Base-by-base conservation (phyloP, 2,113 vertebrate genomes). In the Trematomus loennbergii region DNA sequence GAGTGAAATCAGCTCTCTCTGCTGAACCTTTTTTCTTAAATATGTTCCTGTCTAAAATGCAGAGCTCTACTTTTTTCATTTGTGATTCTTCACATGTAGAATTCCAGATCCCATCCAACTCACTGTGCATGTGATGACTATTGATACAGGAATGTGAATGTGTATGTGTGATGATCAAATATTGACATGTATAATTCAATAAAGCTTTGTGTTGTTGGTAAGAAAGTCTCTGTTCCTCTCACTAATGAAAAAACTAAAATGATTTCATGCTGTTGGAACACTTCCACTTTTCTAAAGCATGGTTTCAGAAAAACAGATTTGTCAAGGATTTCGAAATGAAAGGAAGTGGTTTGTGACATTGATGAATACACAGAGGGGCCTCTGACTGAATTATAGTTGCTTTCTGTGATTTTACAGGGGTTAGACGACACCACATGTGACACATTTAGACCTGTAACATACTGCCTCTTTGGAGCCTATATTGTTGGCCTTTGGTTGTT, bases 1-100 rank as follows among this genome's bases (percentile, higher is more conserved):
- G 71, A 95, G 92, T 54, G 95, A 97, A 77, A 96, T 97, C 87
- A 96, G 96, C 87, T 96, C 94, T 25, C 90, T 96, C 57, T 97
- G 96, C 88, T 97, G 92, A 94, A 69, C 8, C 1, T 20, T 5
- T 0, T 59, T 57, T 72, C 16, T 69, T 76, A 11, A 46, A 60
- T 48, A 3, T 64, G 66, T 12, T 65, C 46, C 17, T 72, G 13
- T 69, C 64, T 58, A 18, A 61, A 40, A 18, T 64, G 50, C 45
- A 77, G 36, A 78, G 33, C 36, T 72, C 43, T 72, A 11, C 15
- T 76, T 20, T 50, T 63, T 71, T 69, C 6, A 36, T 40, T n/a
- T 71, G 33, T 70, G 11, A 71, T 65, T 48, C 4, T 49, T 59
- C 5, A 70, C 11, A 46, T 15, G 33, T 62, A 36, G 43, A 66